Percentiles rank a stretch among this genome's conserved stretches.
phyloP scores from a whole-genome alignment of 2,113 vertebrate genomes.

The rabbit (Oryctolagus cuniculus) region DNA sequence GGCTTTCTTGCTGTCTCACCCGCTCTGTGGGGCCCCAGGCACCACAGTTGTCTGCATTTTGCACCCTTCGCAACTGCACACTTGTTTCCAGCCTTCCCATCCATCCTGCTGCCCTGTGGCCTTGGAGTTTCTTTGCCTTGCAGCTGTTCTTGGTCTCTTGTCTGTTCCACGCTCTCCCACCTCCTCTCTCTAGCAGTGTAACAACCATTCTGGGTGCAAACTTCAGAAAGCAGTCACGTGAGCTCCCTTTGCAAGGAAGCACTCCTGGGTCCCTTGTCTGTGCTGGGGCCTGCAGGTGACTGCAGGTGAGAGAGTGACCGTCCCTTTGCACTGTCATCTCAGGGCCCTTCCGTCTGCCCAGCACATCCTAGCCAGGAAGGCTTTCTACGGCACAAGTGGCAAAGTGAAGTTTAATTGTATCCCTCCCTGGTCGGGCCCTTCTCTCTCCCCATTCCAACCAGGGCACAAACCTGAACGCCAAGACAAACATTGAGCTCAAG shows the following conservation, averaged over 20 bases:
- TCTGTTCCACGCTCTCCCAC: constrained; percentile 76
- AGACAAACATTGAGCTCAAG: constrained; percentile 46
- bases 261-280: constrained; percentile 80
- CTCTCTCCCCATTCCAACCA: background rate
- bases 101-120: constrained; percentile 68
- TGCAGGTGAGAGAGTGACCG: constrained; percentile 14
- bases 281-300: constrained; percentile 66
- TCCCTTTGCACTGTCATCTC: constrained; percentile 28
- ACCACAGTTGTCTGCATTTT: constrained; percentile 73
- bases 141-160: constrained; percentile 43
- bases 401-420: background rate
- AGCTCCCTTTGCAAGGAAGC: constrained; percentile 80
- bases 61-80: constrained; percentile 72
- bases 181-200: constrained; percentile 79
- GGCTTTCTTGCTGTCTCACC: constrained; percentile 58
- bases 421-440: background rate
- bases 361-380: constrained; percentile 66
- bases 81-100: constrained; percentile 58
- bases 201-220: constrained; percentile 78
- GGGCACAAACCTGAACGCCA: constrained; percentile 61
- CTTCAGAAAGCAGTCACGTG: constrained; percentile 65
- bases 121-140: constrained; percentile 65
- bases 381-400: constrained; percentile 15
- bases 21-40: constrained; percentile 66
- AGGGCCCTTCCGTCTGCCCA: constrained; percentile 46